Evolutionary conservation across 1,140 invertebrate genomes (phyloP).

Genomic region (Venturia canescens): DNA sequence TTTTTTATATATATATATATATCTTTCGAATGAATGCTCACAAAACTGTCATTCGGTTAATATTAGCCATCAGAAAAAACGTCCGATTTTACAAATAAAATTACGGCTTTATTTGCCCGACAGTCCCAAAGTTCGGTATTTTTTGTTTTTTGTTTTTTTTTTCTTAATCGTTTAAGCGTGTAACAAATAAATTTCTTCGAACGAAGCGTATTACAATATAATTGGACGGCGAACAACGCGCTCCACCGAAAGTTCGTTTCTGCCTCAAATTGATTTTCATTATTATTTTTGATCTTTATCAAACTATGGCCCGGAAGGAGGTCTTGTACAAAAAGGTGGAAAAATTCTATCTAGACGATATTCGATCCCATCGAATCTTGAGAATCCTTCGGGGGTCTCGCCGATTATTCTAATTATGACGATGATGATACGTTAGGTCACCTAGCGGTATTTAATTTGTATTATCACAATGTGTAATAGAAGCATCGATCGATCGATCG

Average conservation of each 20-base stretch:
- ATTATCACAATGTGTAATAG: constrained; percentile 42
- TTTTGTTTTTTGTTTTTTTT: constrained; percentile 35
- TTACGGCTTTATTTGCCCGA: constrained; percentile 65
- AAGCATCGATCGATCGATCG: constrained; percentile 25
- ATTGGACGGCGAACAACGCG: background rate
- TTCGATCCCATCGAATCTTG: background rate
- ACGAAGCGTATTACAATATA: background rate
- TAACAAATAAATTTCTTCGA: constrained; percentile 32
- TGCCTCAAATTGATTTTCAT: background rate
- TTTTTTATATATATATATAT: constrained; percentile 25
- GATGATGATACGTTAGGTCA: constrained; percentile 40
- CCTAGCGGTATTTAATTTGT: constrained; percentile 36
- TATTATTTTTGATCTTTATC: constrained; percentile 49
- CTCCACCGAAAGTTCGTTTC: constrained; percentile 15
- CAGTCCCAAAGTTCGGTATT: constrained; percentile 68
- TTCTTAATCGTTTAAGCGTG: constrained; percentile 19
- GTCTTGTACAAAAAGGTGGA: constrained; percentile 62
- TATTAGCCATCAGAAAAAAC: constrained; percentile 67
- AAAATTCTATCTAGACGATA: constrained; percentile 52
- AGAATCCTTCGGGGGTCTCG: background rate
- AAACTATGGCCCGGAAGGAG: constrained; percentile 55
- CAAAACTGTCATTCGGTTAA: constrained; percentile 68
- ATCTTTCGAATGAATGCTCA: constrained; percentile 46
- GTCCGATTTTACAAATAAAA: constrained; percentile 68
- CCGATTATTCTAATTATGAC: constrained; percentile 29